Conservation (phyloP, 2,113 vertebrate genomes). For the Tupaia tana region DNA sequence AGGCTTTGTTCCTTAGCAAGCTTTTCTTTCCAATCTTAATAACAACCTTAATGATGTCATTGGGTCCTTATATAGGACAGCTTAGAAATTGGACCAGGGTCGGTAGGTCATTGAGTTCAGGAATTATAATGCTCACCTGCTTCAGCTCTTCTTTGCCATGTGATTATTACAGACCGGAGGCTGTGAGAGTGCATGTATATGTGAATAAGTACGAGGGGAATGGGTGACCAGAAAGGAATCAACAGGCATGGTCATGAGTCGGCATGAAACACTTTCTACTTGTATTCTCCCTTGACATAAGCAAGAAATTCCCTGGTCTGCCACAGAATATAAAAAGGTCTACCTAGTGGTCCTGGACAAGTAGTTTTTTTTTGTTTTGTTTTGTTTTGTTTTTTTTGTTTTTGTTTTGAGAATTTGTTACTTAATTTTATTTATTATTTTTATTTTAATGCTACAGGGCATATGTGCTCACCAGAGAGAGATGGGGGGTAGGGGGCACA, state of each 20-base stretch:
- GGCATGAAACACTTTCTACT: not conserved
- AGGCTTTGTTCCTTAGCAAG: not conserved
- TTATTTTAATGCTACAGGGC: too few species aligned
- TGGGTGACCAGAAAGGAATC: not conserved
- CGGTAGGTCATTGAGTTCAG: not conserved
- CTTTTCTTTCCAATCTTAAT: not conserved
- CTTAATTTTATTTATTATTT: too few species aligned
- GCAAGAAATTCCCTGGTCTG: not conserved
- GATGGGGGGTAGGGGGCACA: too few species aligned
- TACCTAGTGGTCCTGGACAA: not conserved
- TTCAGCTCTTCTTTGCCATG: not conserved
- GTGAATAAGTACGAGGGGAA: not conserved
- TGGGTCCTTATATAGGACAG: not conserved
- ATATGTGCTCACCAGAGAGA: too few species aligned
- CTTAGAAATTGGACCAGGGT: not conserved
- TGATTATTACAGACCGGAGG: not conserved
- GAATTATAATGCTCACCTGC: not conserved
- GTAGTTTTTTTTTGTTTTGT: not conserved
- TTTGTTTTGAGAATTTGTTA: too few species aligned
- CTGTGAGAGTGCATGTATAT: not conserved
- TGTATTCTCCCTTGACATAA: not conserved
- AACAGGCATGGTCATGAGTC: not conserved
- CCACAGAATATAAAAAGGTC: not conserved
- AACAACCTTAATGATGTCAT: not conserved
- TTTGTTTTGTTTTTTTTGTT: too few species aligned